phyloP scores from a whole-genome alignment of 2,888 invertebrate genomes.

The Kryphioiulus occultus region DNA sequence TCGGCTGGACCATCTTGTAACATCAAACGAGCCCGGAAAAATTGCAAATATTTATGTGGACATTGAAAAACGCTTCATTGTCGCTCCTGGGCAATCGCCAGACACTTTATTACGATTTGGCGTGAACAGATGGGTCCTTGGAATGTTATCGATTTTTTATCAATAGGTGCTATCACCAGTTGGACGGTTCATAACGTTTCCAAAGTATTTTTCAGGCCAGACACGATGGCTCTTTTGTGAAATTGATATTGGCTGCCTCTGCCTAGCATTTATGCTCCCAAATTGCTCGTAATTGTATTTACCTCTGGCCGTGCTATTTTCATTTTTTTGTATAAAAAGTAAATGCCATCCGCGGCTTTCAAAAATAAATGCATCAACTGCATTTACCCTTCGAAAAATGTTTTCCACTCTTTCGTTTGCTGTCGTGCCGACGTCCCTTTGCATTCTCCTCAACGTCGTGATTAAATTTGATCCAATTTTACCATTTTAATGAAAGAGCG shows the following conservation, averaged over 20 bases:
- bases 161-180: background rate
- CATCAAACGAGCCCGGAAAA: background rate
- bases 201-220: background rate
- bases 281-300: background rate
- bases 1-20: background rate
- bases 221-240: background rate
- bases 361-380: slow-evolving; percentile 14
- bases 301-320: background rate
- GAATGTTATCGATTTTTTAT: background rate
- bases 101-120: background rate
- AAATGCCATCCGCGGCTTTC: background rate
- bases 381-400: slow-evolving; percentile 1
- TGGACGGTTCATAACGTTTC: background rate
- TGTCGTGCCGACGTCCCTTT: background rate
- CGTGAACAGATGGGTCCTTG: background rate
- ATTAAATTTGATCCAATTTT: slow-evolving; percentile 31
- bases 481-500: slow-evolving; percentile 25
- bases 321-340: background rate
- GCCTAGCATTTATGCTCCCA: background rate
- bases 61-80: background rate
- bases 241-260: background rate
- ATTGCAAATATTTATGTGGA: background rate
- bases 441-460: slow-evolving; percentile 4
- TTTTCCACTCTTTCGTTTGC: slow-evolving; percentile 9
- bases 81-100: background rate